Conservation (phyloP, 2,797 vertebrate species). For the Coranthus polyacanthus region DNA sequence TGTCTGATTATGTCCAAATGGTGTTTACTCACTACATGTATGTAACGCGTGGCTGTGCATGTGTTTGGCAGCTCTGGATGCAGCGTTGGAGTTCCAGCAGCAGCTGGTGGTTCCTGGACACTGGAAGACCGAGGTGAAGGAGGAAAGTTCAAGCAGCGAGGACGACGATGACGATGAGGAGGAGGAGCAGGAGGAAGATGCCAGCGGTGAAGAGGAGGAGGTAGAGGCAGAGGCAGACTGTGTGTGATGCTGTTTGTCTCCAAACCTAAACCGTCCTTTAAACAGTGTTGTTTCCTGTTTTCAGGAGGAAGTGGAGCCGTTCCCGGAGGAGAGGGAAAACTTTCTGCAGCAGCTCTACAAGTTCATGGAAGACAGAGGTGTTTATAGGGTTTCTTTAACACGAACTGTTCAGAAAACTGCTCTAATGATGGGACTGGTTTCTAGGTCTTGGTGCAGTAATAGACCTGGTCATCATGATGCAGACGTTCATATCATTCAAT, state of each 20-base stretch:
- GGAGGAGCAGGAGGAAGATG: slow-evolving; percentile 81
- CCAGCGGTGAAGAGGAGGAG: slow-evolving; percentile 84
- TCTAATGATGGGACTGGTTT: too few relatives aligned
- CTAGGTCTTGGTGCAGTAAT: too few relatives aligned
- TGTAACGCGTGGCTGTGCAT: slow-evolving; percentile 16
- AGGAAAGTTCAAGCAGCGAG: slow-evolving; percentile 88
- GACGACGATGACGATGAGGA: slow-evolving; percentile 85
- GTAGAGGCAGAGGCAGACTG: slow-evolving; percentile 60
- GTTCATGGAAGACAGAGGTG: slow-evolving; percentile 90
- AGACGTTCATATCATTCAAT: too few relatives aligned
- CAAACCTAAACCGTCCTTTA: neutral
- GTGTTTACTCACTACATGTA: too few relatives aligned
- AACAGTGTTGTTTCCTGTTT: slow-evolving; percentile 58
- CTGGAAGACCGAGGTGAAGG: slow-evolving; percentile 88
- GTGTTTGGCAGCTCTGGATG: slow-evolving; percentile 79
- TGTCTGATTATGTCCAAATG: too few relatives aligned
- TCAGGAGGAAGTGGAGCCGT: slow-evolving; percentile 88
- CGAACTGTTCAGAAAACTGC: too few relatives aligned
- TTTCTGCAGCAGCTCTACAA: slow-evolving; percentile 90
- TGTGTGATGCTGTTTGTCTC: neutral
- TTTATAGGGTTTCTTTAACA: too few relatives aligned
- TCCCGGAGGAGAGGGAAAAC: slow-evolving; percentile 87
- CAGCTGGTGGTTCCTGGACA: slow-evolving; percentile 75
- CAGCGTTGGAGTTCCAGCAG: slow-evolving; percentile 83
- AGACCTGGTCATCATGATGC: too few relatives aligned